phyloP scores from a whole-genome alignment of 2,888 invertebrate species.

The Synanthedon formicaeformis region DNA sequence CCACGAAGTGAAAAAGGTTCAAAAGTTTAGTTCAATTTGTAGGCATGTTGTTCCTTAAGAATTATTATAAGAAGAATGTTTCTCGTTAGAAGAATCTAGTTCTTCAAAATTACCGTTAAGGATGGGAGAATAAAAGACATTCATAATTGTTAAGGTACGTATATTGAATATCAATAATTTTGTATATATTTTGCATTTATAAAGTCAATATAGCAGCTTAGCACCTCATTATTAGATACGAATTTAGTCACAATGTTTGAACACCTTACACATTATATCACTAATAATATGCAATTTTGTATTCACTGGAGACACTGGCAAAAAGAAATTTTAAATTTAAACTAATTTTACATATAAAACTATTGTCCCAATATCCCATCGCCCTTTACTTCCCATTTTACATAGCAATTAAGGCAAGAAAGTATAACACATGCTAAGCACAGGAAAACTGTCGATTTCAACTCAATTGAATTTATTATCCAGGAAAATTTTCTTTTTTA shows the following conservation, averaged over 20 bases:
- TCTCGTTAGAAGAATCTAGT: too few relatives aligned
- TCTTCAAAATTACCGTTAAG: too few relatives aligned
- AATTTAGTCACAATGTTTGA: too few relatives aligned
- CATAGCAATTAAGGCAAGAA: conserved; percentile 64
- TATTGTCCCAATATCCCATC: conserved; percentile 20
- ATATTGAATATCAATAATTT: conserved; percentile 42
- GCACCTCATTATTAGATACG: conserved; percentile 31
- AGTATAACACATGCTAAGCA: not conserved
- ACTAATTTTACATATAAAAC: too few relatives aligned
- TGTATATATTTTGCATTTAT: conserved; percentile 35
- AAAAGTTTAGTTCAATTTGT: too few relatives aligned
- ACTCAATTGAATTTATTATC: not conserved
- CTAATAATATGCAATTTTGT: too few relatives aligned
- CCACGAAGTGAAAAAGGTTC: too few relatives aligned
- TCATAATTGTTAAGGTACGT: conserved; percentile 42
- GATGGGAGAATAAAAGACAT: conserved; percentile 10
- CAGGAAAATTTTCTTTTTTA: too few relatives aligned
- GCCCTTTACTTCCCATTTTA: conserved; percentile 29
- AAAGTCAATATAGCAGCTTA: conserved; percentile 29
- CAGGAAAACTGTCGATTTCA: not conserved
- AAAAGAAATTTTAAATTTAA: too few relatives aligned
- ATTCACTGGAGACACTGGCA: not conserved
- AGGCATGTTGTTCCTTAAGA: too few relatives aligned
- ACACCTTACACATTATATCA: too few relatives aligned
- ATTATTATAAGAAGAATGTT: too few relatives aligned